Conservation (phyloP, 1,140 invertebrate species). For the Drosophila watanabei region DNA sequence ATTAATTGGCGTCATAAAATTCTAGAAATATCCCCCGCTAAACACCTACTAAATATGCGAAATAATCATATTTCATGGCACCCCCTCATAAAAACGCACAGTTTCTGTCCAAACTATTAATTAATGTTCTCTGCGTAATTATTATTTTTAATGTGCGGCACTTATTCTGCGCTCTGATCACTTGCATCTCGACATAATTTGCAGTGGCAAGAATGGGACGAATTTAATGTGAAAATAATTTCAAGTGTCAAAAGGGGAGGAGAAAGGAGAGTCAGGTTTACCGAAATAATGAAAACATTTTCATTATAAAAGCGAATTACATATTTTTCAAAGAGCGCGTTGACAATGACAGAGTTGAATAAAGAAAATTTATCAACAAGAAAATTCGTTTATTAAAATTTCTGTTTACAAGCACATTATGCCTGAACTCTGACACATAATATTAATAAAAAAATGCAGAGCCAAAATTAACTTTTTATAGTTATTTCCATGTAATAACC, state of each 20-base stretch:
- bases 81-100: slow-evolving; percentile 22
- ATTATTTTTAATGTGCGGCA: slow-evolving; percentile 56
- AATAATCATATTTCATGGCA: slow-evolving; percentile 51
- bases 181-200: slow-evolving; percentile 32
- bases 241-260: slow-evolving; percentile 25
- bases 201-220: slow-evolving; percentile 34
- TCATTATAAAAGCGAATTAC: slow-evolving; percentile 1
- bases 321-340: background rate
- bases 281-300: slow-evolving; percentile 13
- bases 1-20: slow-evolving; percentile 54
- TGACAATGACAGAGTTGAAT: slow-evolving; percentile 7
- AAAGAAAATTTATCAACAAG: slow-evolving; percentile 3
- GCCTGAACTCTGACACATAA: background rate
- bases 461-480: background rate
- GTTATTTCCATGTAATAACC: slow-evolving; percentile 13
- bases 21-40: slow-evolving; percentile 46
- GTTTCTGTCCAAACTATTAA: slow-evolving; percentile 58
- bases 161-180: slow-evolving; percentile 50
- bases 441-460: background rate
- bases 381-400: slow-evolving; percentile 7
- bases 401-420: background rate
- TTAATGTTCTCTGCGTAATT: slow-evolving; percentile 50
- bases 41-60: slow-evolving; percentile 65
- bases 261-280: background rate
- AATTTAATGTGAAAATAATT: slow-evolving; percentile 61